Percentiles rank a stretch among this genome's conserved stretches.
Evolutionary conservation across 2,888 invertebrate genomes (phyloP).

Genomic region (Xestia sexstrigata): DNA sequence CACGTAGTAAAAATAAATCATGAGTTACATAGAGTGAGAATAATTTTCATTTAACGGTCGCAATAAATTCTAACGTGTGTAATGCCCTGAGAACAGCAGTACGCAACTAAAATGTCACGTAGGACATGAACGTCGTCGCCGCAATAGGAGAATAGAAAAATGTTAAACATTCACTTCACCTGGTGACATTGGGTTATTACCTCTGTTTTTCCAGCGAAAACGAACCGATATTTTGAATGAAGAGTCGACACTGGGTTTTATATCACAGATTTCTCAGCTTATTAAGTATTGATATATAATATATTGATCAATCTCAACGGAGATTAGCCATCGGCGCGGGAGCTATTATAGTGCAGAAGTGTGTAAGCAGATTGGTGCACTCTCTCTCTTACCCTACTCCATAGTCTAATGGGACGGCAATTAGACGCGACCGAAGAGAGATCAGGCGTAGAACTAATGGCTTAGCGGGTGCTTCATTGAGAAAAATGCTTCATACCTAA

Average conservation of each 20-base stretch:
- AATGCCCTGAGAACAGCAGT: conserved; percentile 26
- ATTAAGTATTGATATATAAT: neutral
- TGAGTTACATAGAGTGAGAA: neutral
- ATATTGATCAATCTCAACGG: neutral
- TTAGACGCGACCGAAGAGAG: neutral
- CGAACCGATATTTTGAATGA: neutral
- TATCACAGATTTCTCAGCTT: neutral
- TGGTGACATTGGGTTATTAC: neutral
- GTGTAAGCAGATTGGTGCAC: neutral
- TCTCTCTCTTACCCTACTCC: neutral
- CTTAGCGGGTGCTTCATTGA: neutral
- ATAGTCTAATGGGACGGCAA: neutral
- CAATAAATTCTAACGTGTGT: conserved; percentile 21
- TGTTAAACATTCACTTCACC: conserved; percentile 15
- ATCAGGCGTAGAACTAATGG: neutral
- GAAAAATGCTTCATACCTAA: neutral
- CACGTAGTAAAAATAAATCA: neutral
- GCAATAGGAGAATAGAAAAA: conserved; percentile 13
- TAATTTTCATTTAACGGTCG: conserved; percentile 15
- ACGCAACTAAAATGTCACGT: conserved; percentile 36
- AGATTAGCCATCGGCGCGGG: neutral
- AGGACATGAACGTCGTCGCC: conserved; percentile 1
- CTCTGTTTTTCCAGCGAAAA: neutral
- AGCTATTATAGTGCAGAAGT: neutral
- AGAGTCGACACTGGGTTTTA: neutral